Conservation (phyloP, 2,888 invertebrate genomes). For the Macropis europaea region DNA sequence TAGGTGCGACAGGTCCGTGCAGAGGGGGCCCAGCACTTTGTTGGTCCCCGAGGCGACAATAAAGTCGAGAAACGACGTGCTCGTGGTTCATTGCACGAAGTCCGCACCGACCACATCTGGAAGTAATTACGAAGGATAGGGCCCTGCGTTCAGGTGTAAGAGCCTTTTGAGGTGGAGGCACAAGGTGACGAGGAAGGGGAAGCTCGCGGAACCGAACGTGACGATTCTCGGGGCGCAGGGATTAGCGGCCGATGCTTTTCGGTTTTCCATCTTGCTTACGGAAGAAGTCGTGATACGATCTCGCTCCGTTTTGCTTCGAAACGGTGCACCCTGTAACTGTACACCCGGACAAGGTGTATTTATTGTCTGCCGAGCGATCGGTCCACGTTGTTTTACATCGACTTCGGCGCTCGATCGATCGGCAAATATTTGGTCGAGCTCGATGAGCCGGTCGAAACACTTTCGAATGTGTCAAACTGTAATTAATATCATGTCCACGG, state of each 20-base stretch:
- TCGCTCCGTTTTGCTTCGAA: slow-evolving; percentile 9
- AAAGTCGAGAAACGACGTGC: slow-evolving; percentile 31
- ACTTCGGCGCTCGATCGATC: background rate
- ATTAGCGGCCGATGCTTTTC: slow-evolving; percentile 65
- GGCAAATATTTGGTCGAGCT: slow-evolving; percentile 18
- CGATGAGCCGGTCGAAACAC: background rate
- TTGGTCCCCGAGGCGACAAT: slow-evolving; percentile 23
- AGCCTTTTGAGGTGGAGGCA: slow-evolving; percentile 17
- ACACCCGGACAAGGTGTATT: slow-evolving; percentile 14
- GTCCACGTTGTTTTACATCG: slow-evolving; percentile 12
- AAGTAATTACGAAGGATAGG: slow-evolving; percentile 69
- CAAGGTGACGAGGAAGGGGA: background rate
- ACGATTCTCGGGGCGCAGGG: slow-evolving; percentile 64
- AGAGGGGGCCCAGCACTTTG: background rate
- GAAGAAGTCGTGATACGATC: slow-evolving; percentile 59
- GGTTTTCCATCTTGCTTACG: slow-evolving; percentile 38
- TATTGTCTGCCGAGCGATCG: background rate
- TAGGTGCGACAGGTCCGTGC: slow-evolving; percentile 16
- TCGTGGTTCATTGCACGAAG: background rate
- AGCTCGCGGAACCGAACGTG: slow-evolving; percentile 62
- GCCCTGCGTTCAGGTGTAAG: slow-evolving; percentile 42
- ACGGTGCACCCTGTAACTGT: slow-evolving; percentile 31
- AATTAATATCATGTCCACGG: too few species aligned
- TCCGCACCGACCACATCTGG: slow-evolving; percentile 65
- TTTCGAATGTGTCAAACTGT: too few species aligned